Evolutionary conservation across 2,888 invertebrate species (phyloP).

Genomic region (Odontocolon sp.): DNA sequence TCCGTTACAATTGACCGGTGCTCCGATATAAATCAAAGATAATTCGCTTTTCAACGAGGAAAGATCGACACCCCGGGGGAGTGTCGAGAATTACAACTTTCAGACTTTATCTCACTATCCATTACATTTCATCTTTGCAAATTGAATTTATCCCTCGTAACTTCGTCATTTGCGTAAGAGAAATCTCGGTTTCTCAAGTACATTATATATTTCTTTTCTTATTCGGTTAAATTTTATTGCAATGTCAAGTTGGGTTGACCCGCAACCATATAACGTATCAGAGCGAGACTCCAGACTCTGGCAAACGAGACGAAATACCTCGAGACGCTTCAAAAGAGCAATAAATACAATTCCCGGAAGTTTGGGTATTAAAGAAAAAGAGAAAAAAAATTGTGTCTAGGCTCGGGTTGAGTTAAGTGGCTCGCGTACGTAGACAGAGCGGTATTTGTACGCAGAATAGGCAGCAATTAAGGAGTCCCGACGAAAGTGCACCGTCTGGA

Average conservation of each 20-base stretch:
- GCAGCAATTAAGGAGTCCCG: slow-evolving; percentile 69
- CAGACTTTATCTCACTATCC: too few species aligned
- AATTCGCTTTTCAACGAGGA: neutral
- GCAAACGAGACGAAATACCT: neutral
- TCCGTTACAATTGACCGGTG: slow-evolving; percentile 40
- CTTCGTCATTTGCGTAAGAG: too few species aligned
- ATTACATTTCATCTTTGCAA: neutral
- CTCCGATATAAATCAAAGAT: slow-evolving; percentile 32
- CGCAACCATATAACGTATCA: neutral
- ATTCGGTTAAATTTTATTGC: neutral
- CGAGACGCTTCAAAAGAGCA: neutral
- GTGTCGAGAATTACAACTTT: neutral
- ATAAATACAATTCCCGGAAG: slow-evolving; percentile 5
- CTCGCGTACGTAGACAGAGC: slow-evolving; percentile 17
- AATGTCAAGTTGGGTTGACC: too few species aligned
- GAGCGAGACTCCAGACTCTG: neutral
- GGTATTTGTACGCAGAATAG: slow-evolving; percentile 62
- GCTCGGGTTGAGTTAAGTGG: slow-evolving; percentile 15
- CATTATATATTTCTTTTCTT: too few species aligned
- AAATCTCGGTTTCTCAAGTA: too few species aligned
- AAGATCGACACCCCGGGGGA: neutral
- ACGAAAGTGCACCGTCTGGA: slow-evolving; percentile 58
- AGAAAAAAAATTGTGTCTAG: neutral
- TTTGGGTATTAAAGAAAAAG: neutral
- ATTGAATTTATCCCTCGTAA: neutral